Evolutionary conservation across 1,140 invertebrate genomes (phyloP).

Genomic region (Pseudomyrmex dendroicus): DNA sequence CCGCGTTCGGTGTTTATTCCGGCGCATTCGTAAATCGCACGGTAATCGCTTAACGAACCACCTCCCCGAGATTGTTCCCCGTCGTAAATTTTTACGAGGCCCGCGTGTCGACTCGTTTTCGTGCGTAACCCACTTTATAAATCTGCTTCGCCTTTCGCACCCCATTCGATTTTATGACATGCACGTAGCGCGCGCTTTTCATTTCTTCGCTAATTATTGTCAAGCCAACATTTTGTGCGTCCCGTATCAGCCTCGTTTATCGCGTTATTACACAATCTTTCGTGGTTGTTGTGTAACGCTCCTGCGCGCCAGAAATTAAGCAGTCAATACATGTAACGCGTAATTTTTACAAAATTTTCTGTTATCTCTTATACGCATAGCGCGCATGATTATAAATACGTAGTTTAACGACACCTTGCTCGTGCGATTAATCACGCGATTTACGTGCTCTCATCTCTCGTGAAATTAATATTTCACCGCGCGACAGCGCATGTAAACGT

Average conservation of each 20-base stretch:
- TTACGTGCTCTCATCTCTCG: constrained; percentile 16
- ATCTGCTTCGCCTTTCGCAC: constrained; percentile 40
- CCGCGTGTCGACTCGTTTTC: constrained; percentile 28
- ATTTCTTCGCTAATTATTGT: constrained; percentile 39
- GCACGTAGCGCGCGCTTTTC: constrained; percentile 33
- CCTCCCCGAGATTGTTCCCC: constrained; percentile 33
- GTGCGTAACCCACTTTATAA: constrained; percentile 52
- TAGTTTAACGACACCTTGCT: background rate
- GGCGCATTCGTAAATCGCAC: constrained; percentile 48
- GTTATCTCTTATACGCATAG: too few species aligned
- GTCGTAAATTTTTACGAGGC: constrained; percentile 31
- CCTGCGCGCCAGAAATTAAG: background rate
- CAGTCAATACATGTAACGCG: background rate
- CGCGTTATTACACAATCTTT: background rate
- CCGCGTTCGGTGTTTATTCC: constrained; percentile 16
- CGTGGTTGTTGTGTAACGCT: background rate
- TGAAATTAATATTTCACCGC: constrained; percentile 53
- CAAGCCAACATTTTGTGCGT: background rate
- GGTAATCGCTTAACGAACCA: constrained; percentile 49
- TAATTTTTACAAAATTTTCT: constrained; percentile 18
- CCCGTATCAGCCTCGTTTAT: background rate
- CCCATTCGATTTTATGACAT: constrained; percentile 22
- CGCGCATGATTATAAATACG: too few species aligned
- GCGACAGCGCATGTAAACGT: constrained; percentile 26
- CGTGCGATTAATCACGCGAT: background rate